Evolutionary conservation across 2,113 vertebrate genomes (phyloP), one percentile per base, ranked within the genome.

Genomic region (Natator depressus): DNA sequence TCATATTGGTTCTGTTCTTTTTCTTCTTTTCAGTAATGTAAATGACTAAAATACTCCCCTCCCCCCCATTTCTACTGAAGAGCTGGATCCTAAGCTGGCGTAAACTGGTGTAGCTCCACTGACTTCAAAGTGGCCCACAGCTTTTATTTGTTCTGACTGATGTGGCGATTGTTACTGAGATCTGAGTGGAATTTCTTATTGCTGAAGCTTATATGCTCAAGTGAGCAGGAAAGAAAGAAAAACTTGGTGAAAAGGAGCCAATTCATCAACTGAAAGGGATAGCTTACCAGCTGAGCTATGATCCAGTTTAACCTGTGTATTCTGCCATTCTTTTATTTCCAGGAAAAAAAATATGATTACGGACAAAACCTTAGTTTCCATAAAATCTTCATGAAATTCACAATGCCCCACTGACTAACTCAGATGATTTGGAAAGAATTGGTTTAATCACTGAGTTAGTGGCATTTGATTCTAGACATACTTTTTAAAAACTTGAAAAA

Each of bases 201-300:
- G n/a, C 19, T 87, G 47, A 16, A 76, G n/a, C 6, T 82, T 72
- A 65, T 2, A 5, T 38, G n/a, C n/a, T 92, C 76, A 82, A 89
- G 72, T 0, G 0, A 89, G 57, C 9, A 91, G 93, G 35, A 13
- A 88, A 55, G 84, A 91, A 55, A 0, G 0, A 55, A 10, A 93
- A 78, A 20, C 82, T 8, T 35, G 12, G 91, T 85, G 80, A 85
- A 29, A 93, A 89, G 75, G 80, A 94, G 90, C 54, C 92, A 93
- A 85, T 0, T 1, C 46, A 85, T 62, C 50, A 87, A 1, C 80
- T 76, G 82, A 54, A 81, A 76, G 76, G 55, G 57, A 25, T 80
- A 53, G 81, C 38, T 53, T 50, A 46, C 89, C 72, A 86, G 80
- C 50, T 75, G 75, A 2, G 14, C 81, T 54, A 5, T 24, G 35